phyloP scores from a whole-genome alignment of 2,113 vertebrate species.

The Poecilia latipinna region DNA sequence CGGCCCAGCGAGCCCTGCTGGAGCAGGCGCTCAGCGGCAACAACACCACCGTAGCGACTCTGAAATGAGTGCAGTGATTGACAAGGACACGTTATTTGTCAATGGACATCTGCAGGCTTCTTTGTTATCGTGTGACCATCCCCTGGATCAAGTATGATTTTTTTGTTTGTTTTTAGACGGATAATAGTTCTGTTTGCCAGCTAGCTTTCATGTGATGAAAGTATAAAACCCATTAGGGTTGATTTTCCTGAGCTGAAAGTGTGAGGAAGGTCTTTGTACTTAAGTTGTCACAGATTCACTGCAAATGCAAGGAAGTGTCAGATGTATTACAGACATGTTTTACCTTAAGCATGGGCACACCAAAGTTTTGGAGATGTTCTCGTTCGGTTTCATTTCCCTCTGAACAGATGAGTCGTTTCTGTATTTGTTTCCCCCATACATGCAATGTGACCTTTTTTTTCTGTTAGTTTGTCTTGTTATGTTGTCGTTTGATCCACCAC shows the following conservation, averaged over 20 bases:
- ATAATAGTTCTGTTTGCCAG: no score
- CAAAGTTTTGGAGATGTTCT: neutral
- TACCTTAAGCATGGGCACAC: no score
- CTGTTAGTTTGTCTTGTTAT: neutral
- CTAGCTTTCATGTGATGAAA: no score
- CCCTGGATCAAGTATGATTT: neutral
- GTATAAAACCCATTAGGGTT: no score
- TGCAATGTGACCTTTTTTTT: neutral
- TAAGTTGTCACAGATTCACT: no score
- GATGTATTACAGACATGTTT: no score
- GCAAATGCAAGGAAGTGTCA: no score
- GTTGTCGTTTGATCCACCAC: neutral
- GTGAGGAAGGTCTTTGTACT: no score
- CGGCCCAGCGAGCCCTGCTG: slow-evolving; percentile 68
- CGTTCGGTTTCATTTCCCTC: neutral
- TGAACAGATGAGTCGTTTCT: neutral
- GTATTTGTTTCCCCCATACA: neutral
- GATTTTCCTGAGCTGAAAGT: neutral
- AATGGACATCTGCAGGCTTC: neutral
- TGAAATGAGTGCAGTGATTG: slow-evolving; percentile 7
- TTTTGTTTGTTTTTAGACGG: neutral
- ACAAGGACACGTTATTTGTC: neutral
- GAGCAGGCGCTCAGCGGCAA: slow-evolving; percentile 71
- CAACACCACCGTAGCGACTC: slow-evolving; percentile 51
- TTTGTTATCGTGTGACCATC: neutral